These are phyloP conservation scores for Scaptodrosophila lebanonensis DNA, from an alignment of 1,140 invertebrate species.

Conservation along the genomic window DNA sequence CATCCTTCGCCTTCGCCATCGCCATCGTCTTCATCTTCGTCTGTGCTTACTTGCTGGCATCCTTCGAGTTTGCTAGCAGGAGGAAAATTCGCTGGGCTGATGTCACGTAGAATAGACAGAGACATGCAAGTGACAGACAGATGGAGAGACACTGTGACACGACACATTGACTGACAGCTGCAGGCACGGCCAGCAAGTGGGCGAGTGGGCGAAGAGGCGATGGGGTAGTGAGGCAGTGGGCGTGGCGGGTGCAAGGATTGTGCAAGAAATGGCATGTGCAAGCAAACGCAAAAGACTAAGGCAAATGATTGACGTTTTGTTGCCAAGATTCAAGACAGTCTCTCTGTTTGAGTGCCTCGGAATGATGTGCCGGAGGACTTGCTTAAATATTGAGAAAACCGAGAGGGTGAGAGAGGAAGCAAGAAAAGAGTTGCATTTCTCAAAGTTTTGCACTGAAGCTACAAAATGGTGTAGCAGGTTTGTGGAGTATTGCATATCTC, in stretches of 20 bases:
- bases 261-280: conserved; percentile 68
- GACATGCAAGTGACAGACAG: conserved; percentile 76
- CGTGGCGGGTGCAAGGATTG: conserved; percentile 50
- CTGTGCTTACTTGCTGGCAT: conserved; percentile 13
- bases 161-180: conserved; percentile 77
- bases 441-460: no score
- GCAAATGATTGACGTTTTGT: conserved; percentile 62
- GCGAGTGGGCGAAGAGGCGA: conserved; percentile 7
- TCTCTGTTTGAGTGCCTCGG: no score
- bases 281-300: conserved; percentile 70
- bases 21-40: no score
- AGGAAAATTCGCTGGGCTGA: conserved; percentile 49
- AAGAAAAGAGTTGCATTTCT: no score
- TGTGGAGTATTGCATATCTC: no score
- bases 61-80: conserved; percentile 30
- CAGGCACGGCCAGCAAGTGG: conserved; percentile 52
- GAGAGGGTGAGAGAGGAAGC: no score
- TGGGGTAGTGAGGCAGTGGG: conserved; percentile 22
- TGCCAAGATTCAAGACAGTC: conserved; percentile 18
- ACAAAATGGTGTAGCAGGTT: no score
- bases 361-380: no score
- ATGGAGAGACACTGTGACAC: conserved; percentile 76
- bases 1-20: conserved; percentile 19
- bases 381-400: no score
- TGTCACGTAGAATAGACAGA: conserved; percentile 75